Base-by-base conservation (phyloP, 2,113 vertebrate genomes). In the Aspiorhynchus laticeps region DNA sequence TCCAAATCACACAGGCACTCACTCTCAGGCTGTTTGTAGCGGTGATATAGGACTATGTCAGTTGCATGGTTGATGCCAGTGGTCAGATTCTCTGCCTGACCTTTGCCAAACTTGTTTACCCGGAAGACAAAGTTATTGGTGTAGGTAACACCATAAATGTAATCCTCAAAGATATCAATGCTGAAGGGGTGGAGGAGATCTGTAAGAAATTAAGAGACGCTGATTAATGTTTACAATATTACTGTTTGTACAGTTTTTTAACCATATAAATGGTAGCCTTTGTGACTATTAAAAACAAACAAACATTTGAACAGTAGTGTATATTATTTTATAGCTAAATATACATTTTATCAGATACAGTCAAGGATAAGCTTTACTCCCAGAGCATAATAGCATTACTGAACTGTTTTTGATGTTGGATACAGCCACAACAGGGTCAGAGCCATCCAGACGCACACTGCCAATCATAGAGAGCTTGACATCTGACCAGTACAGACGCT, bases 131-230 rank as follows among this genome's bases (percentile, higher is more conserved):
- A 89, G 86, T 99, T 99, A 91, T 99, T 98, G 88, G 97, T 93
- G 91, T 98, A 99, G n/a, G 98, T 99, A 92, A 99, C 97, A 0
- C 98, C 98, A 0, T 99, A 99, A 90, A 99, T 98, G 92, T 98
- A 97, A 90, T 99, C 98, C 92, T 99, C 98, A 71, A 99, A 99
- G 90, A 99, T 95, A 76, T 99, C 98, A 0, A 99, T 99, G 94
- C 98, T 98, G 94, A 98, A 99, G 0, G 98, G 98, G 88, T 98
- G 97, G 86, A 96, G 96, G 8, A 99, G 95, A 63, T 97, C 98
- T 99, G 91, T 4, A 80, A 2, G n/a, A 83, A 26, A 78, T 9
- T 31, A 0, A 38, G 14, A 83, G 15, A 83, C 38, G 82, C 26
- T 33, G 28, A 53, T 31, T 51, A 28, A 61, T 61, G 9, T 61